Conservation (phyloP, 2,113 vertebrate species). For the Herpetotheres cachinnans region DNA sequence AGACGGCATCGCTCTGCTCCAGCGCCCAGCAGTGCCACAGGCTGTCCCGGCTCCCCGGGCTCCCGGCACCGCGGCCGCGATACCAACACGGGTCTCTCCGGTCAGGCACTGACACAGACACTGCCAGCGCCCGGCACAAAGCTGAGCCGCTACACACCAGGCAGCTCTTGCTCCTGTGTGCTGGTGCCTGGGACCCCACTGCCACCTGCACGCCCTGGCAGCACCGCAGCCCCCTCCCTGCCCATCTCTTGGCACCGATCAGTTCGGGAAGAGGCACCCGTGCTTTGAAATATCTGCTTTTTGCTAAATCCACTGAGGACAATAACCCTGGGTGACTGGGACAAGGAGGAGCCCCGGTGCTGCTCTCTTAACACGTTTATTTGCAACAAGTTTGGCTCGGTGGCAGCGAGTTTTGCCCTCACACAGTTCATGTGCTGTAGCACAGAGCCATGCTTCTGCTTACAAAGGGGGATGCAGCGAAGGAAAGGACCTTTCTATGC, state of each 20-base stretch:
- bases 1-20: neutral
- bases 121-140: accelerated
- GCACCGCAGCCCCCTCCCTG: accelerated
- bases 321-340: neutral
- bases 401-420: neutral
- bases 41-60: neutral
- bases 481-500: neutral
- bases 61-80: neutral
- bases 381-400: neutral
- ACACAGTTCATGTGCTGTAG: accelerated
- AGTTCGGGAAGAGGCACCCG: neutral
- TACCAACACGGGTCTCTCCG: accelerated
- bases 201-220: neutral
- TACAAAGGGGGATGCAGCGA: neutral
- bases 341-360: neutral
- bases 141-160: neutral
- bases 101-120: neutral
- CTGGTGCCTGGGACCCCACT: accelerated
- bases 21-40: neutral
- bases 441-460: neutral
- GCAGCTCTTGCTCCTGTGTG: neutral
- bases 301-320: neutral
- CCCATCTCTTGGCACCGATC: accelerated
- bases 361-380: accelerated
- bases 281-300: neutral